Conservation (phyloP, 2,113 vertebrate genomes). For the Notothenia rossii region DNA sequence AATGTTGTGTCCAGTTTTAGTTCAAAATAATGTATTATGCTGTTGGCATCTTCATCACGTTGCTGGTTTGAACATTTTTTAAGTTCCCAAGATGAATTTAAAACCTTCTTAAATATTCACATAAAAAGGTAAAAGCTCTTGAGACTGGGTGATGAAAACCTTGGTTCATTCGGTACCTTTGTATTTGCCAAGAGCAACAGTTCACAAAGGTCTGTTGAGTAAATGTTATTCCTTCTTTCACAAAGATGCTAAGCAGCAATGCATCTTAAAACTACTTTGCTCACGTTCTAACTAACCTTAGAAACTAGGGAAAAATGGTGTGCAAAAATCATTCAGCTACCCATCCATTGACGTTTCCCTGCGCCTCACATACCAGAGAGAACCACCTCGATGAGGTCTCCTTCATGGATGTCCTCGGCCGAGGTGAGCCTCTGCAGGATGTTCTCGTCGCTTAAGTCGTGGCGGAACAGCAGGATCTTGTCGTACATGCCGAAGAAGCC, state of each 20-base stretch:
- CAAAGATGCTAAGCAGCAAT: constrained; percentile 1
- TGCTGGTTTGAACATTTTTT: too few species aligned
- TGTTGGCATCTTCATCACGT: not conserved
- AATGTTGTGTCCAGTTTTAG: not conserved
- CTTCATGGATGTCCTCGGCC: constrained; percentile 95
- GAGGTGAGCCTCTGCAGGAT: constrained; percentile 96
- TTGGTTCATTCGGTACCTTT: constrained; percentile 11
- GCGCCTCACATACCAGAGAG: constrained; percentile 88
- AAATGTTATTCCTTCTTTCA: not conserved
- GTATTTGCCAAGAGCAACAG: constrained; percentile 7
- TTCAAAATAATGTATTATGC: too few species aligned
- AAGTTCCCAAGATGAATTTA: not conserved
- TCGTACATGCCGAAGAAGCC: constrained; percentile 99
- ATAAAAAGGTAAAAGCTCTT: not conserved
- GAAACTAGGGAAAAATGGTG: not conserved
- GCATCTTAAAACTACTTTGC: not conserved
- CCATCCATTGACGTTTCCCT: not conserved
- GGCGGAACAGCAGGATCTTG: constrained; percentile 98
- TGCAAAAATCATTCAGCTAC: not conserved
- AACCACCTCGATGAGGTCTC: constrained; percentile 97
- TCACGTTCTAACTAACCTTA: not conserved
- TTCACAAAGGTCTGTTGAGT: not conserved
- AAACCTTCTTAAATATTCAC: not conserved
- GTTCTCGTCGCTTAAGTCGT: constrained; percentile 96
- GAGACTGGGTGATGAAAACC: not conserved